phyloP scores from a whole-genome alignment of 2,113 vertebrate species.

The Zosterops pallidus region DNA sequence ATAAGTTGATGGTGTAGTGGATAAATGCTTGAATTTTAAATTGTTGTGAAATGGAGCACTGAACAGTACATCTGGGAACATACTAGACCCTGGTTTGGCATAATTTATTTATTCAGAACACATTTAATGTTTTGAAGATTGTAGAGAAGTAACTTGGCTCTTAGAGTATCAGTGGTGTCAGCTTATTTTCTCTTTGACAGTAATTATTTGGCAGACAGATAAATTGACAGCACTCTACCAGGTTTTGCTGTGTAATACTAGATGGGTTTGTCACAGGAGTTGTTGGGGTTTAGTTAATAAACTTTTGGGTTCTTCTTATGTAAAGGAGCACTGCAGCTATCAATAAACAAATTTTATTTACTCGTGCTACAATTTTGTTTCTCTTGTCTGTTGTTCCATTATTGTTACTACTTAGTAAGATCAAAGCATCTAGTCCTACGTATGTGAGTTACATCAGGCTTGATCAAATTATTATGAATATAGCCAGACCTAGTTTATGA shows the following conservation, averaged over 20 bases:
- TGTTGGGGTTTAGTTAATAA: background rate
- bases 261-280: background rate
- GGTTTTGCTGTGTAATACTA: background rate
- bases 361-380: background rate
- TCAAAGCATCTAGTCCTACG: background rate
- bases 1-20: background rate
- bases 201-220: background rate
- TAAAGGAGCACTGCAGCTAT: background rate
- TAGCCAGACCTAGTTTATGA: background rate
- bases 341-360: background rate
- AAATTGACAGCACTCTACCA: background rate
- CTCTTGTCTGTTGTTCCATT: background rate
- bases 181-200: background rate
- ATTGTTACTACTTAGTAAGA: background rate
- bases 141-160: background rate
- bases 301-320: background rate
- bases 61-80: background rate
- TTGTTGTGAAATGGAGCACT: background rate
- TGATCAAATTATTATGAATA: background rate
- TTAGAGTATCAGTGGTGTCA: fast-evolving
- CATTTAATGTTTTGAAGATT: background rate
- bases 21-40: background rate
- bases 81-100: background rate
- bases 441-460: background rate
- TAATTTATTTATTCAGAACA: background rate